Percentiles rank a stretch among this genome's conserved stretches.
These are phyloP conservation scores for Pimephales promelas DNA, from an alignment of 2,113 vertebrate genomes.

Conservation along the genomic window DNA sequence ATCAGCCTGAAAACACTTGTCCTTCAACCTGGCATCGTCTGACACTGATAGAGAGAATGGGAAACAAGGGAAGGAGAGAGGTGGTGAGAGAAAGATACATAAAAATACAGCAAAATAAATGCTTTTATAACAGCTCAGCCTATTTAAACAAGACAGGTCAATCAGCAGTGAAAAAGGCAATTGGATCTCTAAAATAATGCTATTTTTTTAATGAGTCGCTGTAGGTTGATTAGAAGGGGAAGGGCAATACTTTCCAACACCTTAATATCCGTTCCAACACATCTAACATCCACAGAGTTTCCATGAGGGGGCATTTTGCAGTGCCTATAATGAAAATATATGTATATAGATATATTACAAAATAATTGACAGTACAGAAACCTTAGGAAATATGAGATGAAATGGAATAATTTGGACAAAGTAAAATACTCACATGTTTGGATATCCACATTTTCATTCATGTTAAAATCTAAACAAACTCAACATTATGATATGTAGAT, in stretches of 20 bases:
- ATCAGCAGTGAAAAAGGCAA: not conserved
- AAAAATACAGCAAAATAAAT: conserved; percentile 2
- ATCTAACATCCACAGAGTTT: not conserved
- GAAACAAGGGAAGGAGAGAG: conserved; percentile 10
- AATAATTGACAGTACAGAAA: not conserved
- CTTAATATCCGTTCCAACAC: not conserved
- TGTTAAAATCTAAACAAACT: not conserved
- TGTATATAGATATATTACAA: not conserved
- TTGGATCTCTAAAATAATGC: not conserved
- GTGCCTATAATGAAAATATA: not conserved
- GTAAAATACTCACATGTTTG: not conserved
- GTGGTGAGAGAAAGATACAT: not conserved
- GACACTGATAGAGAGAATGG: not conserved
- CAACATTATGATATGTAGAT: not conserved
- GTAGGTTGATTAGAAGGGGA: not conserved
- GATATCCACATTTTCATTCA: not conserved
- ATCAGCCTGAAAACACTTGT: conserved; percentile 5
- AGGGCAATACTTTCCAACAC: not conserved
- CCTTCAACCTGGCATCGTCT: not conserved
- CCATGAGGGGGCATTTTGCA: not conserved
- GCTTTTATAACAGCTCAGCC: not conserved
- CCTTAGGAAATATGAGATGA: not conserved
- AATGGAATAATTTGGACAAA: not conserved
- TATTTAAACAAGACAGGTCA: conserved; percentile 12
- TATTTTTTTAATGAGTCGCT: too few species aligned